phyloP scores from a whole-genome alignment of 2,797 vertebrate species.

The Mastacembelus armatus region DNA sequence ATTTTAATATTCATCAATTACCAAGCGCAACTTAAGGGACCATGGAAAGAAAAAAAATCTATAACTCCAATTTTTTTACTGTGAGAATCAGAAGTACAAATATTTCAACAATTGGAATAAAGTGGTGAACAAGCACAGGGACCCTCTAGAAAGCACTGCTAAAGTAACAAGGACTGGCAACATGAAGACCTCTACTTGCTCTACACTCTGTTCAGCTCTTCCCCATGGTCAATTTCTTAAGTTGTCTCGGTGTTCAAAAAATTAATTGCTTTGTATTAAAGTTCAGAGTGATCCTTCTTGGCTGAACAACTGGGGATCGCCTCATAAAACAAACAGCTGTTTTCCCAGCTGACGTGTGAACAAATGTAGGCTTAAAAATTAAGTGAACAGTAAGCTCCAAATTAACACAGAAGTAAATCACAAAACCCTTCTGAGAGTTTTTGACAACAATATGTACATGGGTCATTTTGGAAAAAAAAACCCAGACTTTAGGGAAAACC shows the following conservation, averaged over 20 bases:
- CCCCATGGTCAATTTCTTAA: slow-evolving; percentile 23
- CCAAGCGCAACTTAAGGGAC: too few relatives aligned
- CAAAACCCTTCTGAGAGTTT: not conserved
- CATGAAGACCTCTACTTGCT: slow-evolving; percentile 10
- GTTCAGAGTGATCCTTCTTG: slow-evolving; percentile 7
- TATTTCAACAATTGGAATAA: slow-evolving; percentile 7
- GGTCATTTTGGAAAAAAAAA: slow-evolving; percentile 30
- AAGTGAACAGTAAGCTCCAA: slow-evolving; percentile 7
- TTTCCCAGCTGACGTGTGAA: slow-evolving; percentile 28
- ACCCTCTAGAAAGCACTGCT: slow-evolving; percentile 2
- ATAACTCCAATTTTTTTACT: too few relatives aligned
- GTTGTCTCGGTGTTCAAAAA: slow-evolving; percentile 20
- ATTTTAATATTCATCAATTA: not conserved
- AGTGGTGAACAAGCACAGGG: slow-evolving; percentile 27
- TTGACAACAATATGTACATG: not conserved
- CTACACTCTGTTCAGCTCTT: slow-evolving; percentile 3
- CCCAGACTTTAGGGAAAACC: slow-evolving; percentile 1
- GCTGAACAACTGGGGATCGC: slow-evolving; percentile 11
- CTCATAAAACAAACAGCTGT: slow-evolving; percentile 40
- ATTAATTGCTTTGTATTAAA: slow-evolving; percentile 26
- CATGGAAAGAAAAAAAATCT: not conserved
- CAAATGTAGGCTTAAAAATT: slow-evolving; percentile 1
- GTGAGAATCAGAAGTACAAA: slow-evolving; percentile 1
- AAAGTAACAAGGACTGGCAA: slow-evolving; percentile 1
- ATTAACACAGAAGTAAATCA: slow-evolving; percentile 6